phyloP scores from a whole-genome alignment of 2,113 vertebrate species.

The Gallinago media region DNA sequence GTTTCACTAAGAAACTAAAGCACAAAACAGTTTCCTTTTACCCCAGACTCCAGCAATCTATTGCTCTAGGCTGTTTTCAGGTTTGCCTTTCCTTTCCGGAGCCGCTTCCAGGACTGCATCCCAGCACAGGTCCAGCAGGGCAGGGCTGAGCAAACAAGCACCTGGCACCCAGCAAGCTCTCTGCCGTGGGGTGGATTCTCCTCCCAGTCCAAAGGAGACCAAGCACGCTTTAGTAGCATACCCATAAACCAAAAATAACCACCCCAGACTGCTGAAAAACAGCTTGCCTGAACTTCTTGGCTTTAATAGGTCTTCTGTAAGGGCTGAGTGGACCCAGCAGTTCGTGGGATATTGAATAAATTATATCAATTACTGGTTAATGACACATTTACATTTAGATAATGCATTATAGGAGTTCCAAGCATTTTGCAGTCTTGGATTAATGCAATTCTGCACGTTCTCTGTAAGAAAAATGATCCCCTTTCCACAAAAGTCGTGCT shows the following conservation, averaged over 20 bases:
- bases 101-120: background rate
- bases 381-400: background rate
- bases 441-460: background rate
- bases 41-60: background rate
- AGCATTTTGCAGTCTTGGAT: background rate
- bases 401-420: background rate
- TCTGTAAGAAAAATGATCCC: background rate
- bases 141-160: constrained; percentile 1
- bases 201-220: constrained; percentile 1
- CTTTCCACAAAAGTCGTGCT: background rate
- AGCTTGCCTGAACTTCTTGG: background rate
- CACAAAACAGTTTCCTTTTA: background rate
- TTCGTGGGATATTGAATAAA: background rate
- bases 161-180: rapidly evolving
- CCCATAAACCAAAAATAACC: background rate
- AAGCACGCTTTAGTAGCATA: background rate
- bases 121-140: background rate
- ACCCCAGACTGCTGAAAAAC: background rate
- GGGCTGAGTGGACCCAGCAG: background rate
- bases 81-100: background rate
- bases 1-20: background rate
- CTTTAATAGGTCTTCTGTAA: background rate
- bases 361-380: background rate
- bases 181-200: rapidly evolving
- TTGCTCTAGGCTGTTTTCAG: background rate